Evolutionary conservation across 2,888 invertebrate genomes (phyloP), one percentile per base, ranked within the genome.

Genomic region (Pandemis cinnamomeana): DNA sequence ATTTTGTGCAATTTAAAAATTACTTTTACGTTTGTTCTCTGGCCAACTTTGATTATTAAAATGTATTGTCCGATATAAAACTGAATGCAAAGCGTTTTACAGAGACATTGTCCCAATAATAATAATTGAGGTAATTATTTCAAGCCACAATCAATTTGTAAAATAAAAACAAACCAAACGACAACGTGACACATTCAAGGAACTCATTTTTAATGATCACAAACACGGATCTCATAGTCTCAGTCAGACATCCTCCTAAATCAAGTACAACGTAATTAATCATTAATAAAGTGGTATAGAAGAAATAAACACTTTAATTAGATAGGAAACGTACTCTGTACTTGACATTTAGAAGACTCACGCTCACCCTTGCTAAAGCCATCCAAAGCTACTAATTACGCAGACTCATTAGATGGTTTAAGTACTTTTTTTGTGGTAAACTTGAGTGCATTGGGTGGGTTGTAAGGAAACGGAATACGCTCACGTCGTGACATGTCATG

Each of bases 311-410:
- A 71, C 62, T 71, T 71, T 82, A 84, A 85, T 84, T 82, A 83
- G 78, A 77, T 80, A 84, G 83, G 82, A 83, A 84, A 81, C 75
- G 79, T 75, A 71, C 72, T 77, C 74, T 78, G 80, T 79, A 82
- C 83, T 87, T 87, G 87, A 87, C 87, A 88, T 89, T 89, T 85
- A 85, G 77, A 77, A 76, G 71, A 70, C 77, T 77, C 77, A 74
- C 67, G 75, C 74, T 67, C 77, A 71, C 77, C 75, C 75, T 53
- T 46, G 67, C 64, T 74, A 71, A 53, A 74, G 63, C 51, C 44
- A 67, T 7, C 67, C 41, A 36, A 58, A 42, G 58, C 53, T 61
- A 55, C 61, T 74, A 71, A 74, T 74, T 74, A 74, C 71, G 44
- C 36, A 15, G 27, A 72, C 46, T 72, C 70, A 67, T 66, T 74